Evolutionary conservation across 2,113 vertebrate species (phyloP).

Genomic region (Engraulis encrasicolus): DNA sequence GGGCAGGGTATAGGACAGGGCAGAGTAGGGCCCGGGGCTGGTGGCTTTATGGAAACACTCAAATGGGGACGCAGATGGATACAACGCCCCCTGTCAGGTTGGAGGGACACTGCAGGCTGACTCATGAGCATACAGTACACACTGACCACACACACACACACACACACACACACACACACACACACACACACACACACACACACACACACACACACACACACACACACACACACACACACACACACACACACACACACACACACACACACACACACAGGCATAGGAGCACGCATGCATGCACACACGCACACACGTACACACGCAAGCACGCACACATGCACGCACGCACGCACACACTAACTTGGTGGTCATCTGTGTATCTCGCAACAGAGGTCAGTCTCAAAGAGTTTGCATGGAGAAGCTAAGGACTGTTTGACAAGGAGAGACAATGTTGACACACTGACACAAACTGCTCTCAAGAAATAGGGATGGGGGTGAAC

Average conservation of each 20-base stretch:
- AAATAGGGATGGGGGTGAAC: no score
- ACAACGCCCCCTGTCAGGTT: constrained; percentile 19
- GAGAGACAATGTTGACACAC: background rate
- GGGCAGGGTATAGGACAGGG: no score
- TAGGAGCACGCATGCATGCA: no score
- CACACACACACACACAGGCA: background rate
- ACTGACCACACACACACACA: constrained; percentile 26
- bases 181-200: background rate
- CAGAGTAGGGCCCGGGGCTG: constrained; percentile 28
- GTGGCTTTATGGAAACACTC: constrained; percentile 38
- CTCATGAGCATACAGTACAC: background rate
- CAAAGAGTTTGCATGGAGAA: no score
- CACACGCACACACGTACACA: constrained; percentile 23
- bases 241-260: constrained; percentile 23
- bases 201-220: background rate
- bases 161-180: constrained; percentile 22
- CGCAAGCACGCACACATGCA: constrained; percentile 24
- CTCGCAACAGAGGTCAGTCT: no score
- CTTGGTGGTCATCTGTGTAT: no score
- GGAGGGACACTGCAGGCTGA: constrained; percentile 1
- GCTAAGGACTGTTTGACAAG: background rate
- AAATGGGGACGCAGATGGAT: constrained; percentile 27
- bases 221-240: constrained; percentile 28
- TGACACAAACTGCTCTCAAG: constrained; percentile 20
- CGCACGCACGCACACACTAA: background rate